Percentiles rank a stretch among this genome's conserved stretches.
Evolutionary conservation across 2,888 invertebrate species (phyloP).

Genomic region (Xylophagus ater): DNA sequence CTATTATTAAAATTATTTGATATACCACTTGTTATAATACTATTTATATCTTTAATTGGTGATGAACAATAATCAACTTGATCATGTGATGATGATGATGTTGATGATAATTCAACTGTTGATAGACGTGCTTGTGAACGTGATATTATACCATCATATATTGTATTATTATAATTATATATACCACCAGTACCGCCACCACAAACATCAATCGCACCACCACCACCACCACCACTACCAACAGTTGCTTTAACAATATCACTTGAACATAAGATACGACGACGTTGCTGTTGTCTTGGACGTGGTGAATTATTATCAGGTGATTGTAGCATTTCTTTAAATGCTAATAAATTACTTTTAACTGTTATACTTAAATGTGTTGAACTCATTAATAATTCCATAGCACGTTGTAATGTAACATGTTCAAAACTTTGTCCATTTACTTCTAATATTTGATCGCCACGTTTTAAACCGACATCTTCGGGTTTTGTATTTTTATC

Average conservation of each 20-base stretch:
- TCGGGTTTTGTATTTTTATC: constrained; percentile 89
- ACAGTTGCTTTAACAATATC: constrained; percentile 52
- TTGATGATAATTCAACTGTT: constrained; percentile 53
- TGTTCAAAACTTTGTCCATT: constrained; percentile 95
- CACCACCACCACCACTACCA: background rate
- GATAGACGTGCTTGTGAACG: constrained; percentile 55
- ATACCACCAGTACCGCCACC: background rate
- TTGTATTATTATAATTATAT: no score
- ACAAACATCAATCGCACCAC: background rate
- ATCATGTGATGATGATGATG: constrained; percentile 22
- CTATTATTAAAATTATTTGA: background rate
- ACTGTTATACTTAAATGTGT: constrained; percentile 95
- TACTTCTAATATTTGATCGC: constrained; percentile 96
- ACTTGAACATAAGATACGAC: constrained; percentile 38
- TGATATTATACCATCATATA: constrained; percentile 7
- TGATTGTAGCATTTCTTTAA: constrained; percentile 52
- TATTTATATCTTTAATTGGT: constrained; percentile 40
- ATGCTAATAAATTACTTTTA: constrained; percentile 89
- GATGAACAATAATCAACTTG: constrained; percentile 39
- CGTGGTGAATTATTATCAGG: constrained; percentile 74
- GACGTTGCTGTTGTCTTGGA: constrained; percentile 45
- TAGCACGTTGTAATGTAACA: constrained; percentile 79
- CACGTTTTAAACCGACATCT: constrained; percentile 89
- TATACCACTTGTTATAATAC: background rate
- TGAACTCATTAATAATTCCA: constrained; percentile 85